Evolutionary conservation across 2,888 invertebrate species (phyloP).

Genomic region (Neria commutata): DNA sequence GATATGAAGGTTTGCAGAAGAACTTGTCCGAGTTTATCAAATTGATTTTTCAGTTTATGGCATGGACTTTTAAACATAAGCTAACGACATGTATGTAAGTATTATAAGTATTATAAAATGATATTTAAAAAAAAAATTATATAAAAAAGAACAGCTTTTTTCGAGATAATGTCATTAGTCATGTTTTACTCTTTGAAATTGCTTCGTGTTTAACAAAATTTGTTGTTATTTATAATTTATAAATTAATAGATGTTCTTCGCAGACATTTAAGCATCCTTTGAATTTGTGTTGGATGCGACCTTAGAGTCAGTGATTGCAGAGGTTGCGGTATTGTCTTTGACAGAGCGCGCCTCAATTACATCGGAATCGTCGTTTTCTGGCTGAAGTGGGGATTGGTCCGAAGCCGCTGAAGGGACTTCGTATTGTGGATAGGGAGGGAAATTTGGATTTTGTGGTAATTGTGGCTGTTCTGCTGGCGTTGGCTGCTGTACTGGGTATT

Average conservation of each 20-base stretch:
- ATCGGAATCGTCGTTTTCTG: constrained; percentile 44
- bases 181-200: not conserved
- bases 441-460: constrained; percentile 36
- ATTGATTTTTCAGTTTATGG: no score
- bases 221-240: no score
- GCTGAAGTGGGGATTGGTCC: constrained; percentile 13
- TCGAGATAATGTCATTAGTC: no score
- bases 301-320: not conserved
- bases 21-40: no score
- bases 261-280: not conserved
- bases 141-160: no score
- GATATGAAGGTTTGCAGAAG: no score
- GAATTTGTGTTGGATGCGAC: not conserved
- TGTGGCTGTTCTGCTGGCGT: constrained; percentile 18
- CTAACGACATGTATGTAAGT: no score
- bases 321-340: constrained; percentile 10
- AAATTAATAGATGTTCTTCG: not conserved
- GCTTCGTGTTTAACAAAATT: not conserved
- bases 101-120: no score
- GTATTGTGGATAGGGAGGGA: constrained; percentile 41
- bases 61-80: no score
- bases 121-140: no score
- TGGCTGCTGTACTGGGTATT: constrained; percentile 40
- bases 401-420: constrained; percentile 24
- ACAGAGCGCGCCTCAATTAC: constrained; percentile 49